These are phyloP conservation scores for Camptogramma bilineatum DNA, from an alignment of 2,888 invertebrate genomes.

Conservation along the genomic window DNA sequence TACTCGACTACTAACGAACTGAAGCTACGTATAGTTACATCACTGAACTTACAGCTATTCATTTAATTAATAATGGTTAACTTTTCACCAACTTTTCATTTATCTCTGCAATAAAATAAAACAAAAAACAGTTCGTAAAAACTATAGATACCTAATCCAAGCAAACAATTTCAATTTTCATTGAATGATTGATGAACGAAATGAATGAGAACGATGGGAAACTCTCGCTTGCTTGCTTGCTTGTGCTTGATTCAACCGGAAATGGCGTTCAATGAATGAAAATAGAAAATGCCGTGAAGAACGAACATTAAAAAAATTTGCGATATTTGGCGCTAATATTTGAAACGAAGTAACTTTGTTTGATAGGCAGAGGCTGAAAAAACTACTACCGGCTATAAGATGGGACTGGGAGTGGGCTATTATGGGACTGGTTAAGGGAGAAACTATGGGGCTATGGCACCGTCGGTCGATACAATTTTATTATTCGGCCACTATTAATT, in stretches of 20 bases:
- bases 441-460: too few relatives aligned
- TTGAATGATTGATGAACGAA: constrained; percentile 4
- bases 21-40: background rate
- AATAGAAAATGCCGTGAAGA: too few relatives aligned
- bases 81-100: constrained; percentile 29
- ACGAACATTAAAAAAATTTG: too few relatives aligned
- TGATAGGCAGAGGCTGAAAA: too few relatives aligned
- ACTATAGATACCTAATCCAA: background rate
- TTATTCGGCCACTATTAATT: too few relatives aligned
- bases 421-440: too few relatives aligned
- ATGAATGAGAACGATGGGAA: background rate
- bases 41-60: constrained; percentile 4
- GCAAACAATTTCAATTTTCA: constrained; percentile 5
- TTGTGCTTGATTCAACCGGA: background rate
- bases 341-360: too few relatives aligned
- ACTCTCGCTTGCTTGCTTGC: background rate
- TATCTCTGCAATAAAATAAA: constrained; percentile 28
- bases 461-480: too few relatives aligned
- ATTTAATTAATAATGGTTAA: constrained; percentile 12
- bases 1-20: constrained; percentile 10
- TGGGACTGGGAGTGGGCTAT: too few relatives aligned
- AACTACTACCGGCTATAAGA: too few relatives aligned
- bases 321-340: too few relatives aligned
- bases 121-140: constrained; percentile 21
- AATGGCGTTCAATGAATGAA: too few relatives aligned